Evolutionary conservation across 2,888 invertebrate species (phyloP).

Genomic region (Zootermopsis nevadensis): DNA sequence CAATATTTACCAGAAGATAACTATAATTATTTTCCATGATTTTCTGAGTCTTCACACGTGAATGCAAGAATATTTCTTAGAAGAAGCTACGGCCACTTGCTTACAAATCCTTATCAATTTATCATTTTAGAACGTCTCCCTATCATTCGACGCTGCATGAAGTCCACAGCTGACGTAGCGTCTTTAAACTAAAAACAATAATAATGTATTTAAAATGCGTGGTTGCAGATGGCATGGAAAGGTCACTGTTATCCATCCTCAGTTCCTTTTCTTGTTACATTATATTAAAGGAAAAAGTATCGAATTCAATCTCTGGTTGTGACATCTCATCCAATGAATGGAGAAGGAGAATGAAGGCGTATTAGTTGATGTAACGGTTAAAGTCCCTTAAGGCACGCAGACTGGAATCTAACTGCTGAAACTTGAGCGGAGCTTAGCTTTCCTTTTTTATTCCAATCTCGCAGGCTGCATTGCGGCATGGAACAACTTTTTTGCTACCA

Average conservation of each 20-base stretch:
- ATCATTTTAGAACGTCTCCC: no score
- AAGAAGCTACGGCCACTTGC: no score
- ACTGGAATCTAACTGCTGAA: conserved; percentile 24
- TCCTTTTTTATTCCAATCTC: conserved; percentile 33
- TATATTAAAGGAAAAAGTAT: conserved; percentile 27
- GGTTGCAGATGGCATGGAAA: background rate
- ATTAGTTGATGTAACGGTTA: conserved; percentile 47
- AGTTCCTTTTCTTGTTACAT: conserved; percentile 29
- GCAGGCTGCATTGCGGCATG: conserved; percentile 24
- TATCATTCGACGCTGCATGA: no score
- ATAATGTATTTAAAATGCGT: background rate
- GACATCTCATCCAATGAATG: conserved; percentile 47
- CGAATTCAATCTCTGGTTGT: conserved; percentile 49
- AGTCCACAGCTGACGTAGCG: background rate
- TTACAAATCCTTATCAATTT: no score
- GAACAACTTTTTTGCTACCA: background rate
- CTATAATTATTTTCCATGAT: no score
- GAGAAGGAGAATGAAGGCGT: conserved; percentile 42
- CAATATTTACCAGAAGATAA: no score
- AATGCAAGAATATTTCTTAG: no score
- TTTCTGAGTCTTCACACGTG: no score
- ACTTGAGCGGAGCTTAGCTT: background rate
- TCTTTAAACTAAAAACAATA: background rate
- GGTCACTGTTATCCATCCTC: conserved; percentile 29
- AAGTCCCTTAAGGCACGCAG: conserved; percentile 27